Base-by-base conservation (phyloP, 2,797 vertebrate genomes). In the Orestias chungarensis region DNA sequence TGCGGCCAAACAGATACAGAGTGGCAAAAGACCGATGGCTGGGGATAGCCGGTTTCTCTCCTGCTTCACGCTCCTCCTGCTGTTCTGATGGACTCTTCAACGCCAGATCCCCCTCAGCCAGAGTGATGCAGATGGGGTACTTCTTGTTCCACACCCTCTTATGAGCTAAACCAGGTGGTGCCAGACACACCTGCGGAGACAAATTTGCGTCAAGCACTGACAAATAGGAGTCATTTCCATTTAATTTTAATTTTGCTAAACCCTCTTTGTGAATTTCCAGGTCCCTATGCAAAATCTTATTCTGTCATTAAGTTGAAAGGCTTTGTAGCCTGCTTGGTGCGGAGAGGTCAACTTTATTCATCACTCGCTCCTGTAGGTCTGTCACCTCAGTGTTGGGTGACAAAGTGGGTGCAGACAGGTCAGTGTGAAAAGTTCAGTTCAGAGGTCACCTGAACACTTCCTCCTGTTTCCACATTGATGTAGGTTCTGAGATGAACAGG, bases 111-210 rank as follows among this genome's bases (percentile, higher is more conserved):
- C 74, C 55, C 20, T 92, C 87, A 0, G 91, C 87, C 38, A 96
- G 87, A 25, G 91, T 85, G 73, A 97, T 40, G 69, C 95, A 96
- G 89, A 97, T 94, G 75, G 96, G 96, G 64, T 97, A 97, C 76
- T 97, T 97, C 89, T 94, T 96, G 88, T 97, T 97, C 96, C 96
- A 96, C 0, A 94, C 82, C 69, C 96, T 86, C 84, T 97, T 97
- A 42, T 93, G 94, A 49, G 96, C 96, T 91, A 97, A 88, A 73
- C 89, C 92, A 4, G 89, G 61, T 0, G 96, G 96, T 65, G 93
- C 86, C 64, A 97, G 91, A 71, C 92, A 94, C 18, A 97, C 92
- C 96, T 97, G 78, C 54, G 66, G 40, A 66, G 25, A 49, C 57
- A 57, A 27, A 46, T 40, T 0, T 74, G 73, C 38, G 64, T 0